A percentile compares a stretch with the other conserved stretches of the same genome.
Conservation (phyloP, 2,888 invertebrate species). For the Lottia scabra region DNA sequence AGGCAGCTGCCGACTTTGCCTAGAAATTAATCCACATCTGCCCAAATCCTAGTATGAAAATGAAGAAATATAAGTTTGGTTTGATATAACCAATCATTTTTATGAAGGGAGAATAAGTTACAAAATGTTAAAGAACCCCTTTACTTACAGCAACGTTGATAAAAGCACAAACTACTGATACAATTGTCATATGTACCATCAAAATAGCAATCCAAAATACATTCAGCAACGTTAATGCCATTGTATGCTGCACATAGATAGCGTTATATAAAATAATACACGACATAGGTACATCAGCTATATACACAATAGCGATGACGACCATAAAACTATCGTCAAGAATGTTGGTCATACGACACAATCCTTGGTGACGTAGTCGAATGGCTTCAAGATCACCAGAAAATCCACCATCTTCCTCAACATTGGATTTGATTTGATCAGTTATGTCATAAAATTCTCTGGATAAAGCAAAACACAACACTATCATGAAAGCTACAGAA, state of each 20-base stretch:
- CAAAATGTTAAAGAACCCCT: no score
- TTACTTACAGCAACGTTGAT: conserved; percentile 40
- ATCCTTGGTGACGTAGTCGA: conserved; percentile 46
- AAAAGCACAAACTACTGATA: conserved; percentile 37
- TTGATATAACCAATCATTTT: no score
- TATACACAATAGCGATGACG: conserved; percentile 35
- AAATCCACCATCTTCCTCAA: conserved; percentile 23
- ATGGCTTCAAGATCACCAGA: conserved; percentile 41
- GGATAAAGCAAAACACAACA: conserved; percentile 31
- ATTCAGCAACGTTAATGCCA: conserved; percentile 36
- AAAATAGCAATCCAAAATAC: conserved; percentile 41
- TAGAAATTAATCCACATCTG: no score
- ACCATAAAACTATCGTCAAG: conserved; percentile 36
- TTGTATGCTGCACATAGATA: conserved; percentile 34
- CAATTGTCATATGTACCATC: conserved; percentile 37
- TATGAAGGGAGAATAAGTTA: no score
- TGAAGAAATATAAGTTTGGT: no score
- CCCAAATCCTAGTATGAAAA: no score
- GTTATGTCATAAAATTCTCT: conserved; percentile 29
- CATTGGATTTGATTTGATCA: conserved; percentile 21
- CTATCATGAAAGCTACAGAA: conserved; percentile 34
- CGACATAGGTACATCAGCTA: conserved; percentile 39
- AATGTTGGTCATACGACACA: conserved; percentile 34
- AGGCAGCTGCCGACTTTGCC: no score
- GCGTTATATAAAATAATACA: conserved; percentile 41